Percentiles rank a stretch among this genome's conserved stretches.
phyloP scores from a whole-genome alignment of 2,113 vertebrate species.

The Haemorhous mexicanus region DNA sequence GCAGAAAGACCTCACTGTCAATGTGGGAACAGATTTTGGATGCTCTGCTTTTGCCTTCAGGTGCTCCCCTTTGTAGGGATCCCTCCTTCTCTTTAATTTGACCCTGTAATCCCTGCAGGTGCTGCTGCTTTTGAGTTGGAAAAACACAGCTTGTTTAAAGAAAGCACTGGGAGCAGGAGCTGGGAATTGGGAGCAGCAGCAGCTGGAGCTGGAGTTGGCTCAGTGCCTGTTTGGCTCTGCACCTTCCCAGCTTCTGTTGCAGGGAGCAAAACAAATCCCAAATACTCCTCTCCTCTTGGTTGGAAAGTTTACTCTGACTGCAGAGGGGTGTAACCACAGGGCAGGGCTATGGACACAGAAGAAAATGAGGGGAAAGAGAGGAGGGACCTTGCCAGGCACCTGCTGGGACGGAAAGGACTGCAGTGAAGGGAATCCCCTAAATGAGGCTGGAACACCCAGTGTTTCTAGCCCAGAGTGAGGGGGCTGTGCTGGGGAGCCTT shows the following conservation, averaged over 20 bases:
- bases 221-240: accelerated
- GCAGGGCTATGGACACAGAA: not conserved
- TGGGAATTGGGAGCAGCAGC: not conserved
- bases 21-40: not conserved
- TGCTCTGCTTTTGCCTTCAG: not conserved
- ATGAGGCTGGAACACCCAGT: accelerated
- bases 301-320: not conserved
- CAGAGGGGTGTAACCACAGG: not conserved
- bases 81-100: not conserved
- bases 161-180: not conserved
- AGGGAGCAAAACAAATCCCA: not conserved
- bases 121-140: slow-evolving; percentile 14
- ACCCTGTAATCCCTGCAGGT: not conserved
- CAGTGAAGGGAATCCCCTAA: not conserved
- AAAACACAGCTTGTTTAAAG: slow-evolving; percentile 1
- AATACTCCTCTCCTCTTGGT: not conserved
- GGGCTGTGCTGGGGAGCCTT: not conserved
- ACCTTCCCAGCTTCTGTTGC: not conserved
- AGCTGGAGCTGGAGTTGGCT: not conserved
- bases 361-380: not conserved
- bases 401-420: accelerated
- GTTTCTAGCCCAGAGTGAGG: not conserved
- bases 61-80: not conserved
- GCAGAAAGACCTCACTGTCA: not conserved
- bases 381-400: not conserved